A percentile compares a stretch with the other conserved stretches of the same genome.
Conservation (phyloP, 2,888 invertebrate genomes). For the Nematopogon swammerdamellus region DNA sequence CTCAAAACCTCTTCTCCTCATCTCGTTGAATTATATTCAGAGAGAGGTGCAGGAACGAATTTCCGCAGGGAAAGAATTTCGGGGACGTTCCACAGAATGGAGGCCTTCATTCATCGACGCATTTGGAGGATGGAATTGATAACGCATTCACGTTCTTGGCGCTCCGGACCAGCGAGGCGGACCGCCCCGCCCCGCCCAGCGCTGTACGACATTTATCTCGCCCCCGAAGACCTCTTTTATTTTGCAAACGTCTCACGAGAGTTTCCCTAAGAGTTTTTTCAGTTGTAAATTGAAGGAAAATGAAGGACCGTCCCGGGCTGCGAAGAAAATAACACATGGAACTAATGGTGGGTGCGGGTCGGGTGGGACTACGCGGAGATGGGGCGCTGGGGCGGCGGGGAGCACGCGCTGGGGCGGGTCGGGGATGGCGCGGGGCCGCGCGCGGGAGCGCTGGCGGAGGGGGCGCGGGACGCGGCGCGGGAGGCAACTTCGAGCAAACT, state of each 20-base stretch:
- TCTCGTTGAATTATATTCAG: too few relatives aligned
- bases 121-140: background rate
- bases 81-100: background rate
- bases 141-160: background rate
- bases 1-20: too few relatives aligned
- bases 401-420: constrained; percentile 55
- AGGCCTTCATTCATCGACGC: background rate
- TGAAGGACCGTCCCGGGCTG: constrained; percentile 52
- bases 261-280: constrained; percentile 24
- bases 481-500: constrained; percentile 43
- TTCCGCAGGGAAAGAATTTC: too few relatives aligned
- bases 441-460: constrained; percentile 43
- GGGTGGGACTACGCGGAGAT: too few relatives aligned
- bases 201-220: background rate
- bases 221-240: background rate
- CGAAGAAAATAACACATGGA: constrained; percentile 38
- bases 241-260: background rate
- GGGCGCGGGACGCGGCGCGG: constrained; percentile 55
- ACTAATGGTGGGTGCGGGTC: constrained; percentile 26
- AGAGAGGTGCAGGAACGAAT: too few relatives aligned
- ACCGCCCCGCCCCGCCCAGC: background rate
- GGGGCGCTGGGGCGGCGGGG: constrained; percentile 46
- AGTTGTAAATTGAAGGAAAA: constrained; percentile 56
- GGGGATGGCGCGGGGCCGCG: constrained; percentile 26
- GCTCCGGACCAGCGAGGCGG: too few relatives aligned